phyloP scores from a whole-genome alignment of 2,113 vertebrate species.

The Hippocampus comes region DNA sequence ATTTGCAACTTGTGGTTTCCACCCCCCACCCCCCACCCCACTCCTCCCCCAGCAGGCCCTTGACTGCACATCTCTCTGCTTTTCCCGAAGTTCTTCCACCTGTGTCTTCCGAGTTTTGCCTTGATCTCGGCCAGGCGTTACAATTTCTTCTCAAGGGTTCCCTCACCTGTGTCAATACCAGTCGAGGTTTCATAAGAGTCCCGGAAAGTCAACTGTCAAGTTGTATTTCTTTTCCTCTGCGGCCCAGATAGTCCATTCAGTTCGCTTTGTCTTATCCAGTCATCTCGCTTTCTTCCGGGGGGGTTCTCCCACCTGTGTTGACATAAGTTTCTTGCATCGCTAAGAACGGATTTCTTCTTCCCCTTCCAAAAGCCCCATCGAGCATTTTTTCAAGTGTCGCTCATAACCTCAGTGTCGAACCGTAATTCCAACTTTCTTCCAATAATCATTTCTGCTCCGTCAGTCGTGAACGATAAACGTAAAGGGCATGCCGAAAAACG shows the following conservation, averaged over 20 bases:
- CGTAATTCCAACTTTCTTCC: not conserved
- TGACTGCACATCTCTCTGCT: too few relatives aligned
- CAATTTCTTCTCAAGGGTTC: not conserved
- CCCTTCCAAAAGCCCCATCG: not conserved
- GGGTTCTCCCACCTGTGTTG: not conserved
- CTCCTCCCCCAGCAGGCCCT: too few relatives aligned
- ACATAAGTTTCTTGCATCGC: not conserved
- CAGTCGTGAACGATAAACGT: not conserved
- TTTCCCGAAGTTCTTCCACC: too few relatives aligned
- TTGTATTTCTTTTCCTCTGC: not conserved
- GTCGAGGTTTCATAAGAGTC: not conserved
- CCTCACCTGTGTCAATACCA: not conserved
- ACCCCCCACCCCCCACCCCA: too few relatives aligned
- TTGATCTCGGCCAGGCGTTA: not conserved
- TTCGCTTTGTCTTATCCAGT: not conserved
- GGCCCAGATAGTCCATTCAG: not conserved
- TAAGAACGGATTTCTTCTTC: not conserved
- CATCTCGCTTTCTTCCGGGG: not conserved
- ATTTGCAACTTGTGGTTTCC: not conserved
- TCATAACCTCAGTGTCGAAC: not conserved
- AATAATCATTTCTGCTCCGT: not conserved
- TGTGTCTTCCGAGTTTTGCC: not conserved
- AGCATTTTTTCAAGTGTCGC: not conserved
- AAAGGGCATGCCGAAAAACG: not conserved
- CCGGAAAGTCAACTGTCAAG: not conserved